Evolutionary conservation across 2,888 invertebrate species (phyloP), one percentile per base, ranked within the genome.

Genomic region (Nephrocerus scutellatus): DNA sequence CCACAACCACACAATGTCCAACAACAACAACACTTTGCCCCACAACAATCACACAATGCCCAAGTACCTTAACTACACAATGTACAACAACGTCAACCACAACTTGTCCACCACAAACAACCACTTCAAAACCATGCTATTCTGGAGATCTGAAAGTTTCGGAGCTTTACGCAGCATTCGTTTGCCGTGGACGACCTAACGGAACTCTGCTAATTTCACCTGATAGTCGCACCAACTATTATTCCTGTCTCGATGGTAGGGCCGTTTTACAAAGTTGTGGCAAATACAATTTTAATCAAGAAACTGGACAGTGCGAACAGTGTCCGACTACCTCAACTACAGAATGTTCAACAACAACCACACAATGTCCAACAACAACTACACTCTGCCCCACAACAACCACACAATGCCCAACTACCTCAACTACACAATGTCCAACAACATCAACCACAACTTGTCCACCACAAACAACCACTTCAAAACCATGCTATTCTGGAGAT

Each of bases 151-250:
- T n/a, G n/a, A n/a, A n/a, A n/a, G n/a, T n/a, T n/a, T n/a, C n/a
- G 32, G 37, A 50, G 23, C 29, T 52, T 3, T 57, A 59, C 31
- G 47, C 52, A 2, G 48, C 43, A 24, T 55, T 44, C 21, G 56
- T 54, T 12, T 61, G 61, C 37, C 51, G 35, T 4, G 51, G 45
- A 24, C 61, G 59, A 44, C 52, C 53, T 14, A 52, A 63, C 19
- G 62, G 62, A 6, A 57, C 59, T 36, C 45, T 59, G 50, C 21
- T 63, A 13, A 53, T 57, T n/a, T 62, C 61, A 2, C 41, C 55
- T 8, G 52, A 48, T 15, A 61, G 53, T 38, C 62, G 61, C 45
- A 57, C 46, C 37, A 52, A 61, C 31, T 61, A 57, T 34, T 61
- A 55, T 21, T 50, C 60, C 41, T 61, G 63, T 25, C 56, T 49